Evolutionary conservation across 2,113 vertebrate species (phyloP).

Genomic region (Monopterus albus): DNA sequence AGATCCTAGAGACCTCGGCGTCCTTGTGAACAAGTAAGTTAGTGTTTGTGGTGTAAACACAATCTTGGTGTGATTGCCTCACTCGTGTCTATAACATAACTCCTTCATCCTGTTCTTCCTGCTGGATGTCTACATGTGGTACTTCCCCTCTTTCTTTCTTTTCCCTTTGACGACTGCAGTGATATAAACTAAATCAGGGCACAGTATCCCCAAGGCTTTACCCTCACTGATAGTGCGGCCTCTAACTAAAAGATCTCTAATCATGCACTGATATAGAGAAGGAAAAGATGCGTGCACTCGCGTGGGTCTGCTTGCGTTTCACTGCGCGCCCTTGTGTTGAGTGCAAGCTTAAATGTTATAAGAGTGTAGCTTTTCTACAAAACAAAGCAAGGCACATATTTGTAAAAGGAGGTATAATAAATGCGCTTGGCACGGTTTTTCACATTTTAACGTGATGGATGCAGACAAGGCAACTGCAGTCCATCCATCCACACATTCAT

Average conservation of each 20-base stretch:
- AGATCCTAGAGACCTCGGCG: constrained; percentile 47
- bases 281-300: constrained; percentile 34
- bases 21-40: constrained; percentile 77
- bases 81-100: background rate
- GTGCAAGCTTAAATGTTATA: constrained; percentile 7
- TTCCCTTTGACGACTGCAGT: background rate
- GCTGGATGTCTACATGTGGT: constrained; percentile 10
- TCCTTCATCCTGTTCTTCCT: background rate
- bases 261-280: constrained; percentile 39
- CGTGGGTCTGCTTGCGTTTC: constrained; percentile 37
- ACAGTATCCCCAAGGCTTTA: background rate
- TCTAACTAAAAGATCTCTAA: constrained; percentile 39
- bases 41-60: constrained; percentile 33
- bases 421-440: background rate
- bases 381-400: background rate
- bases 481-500: background rate
- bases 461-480: constrained; percentile 1
- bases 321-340: constrained; percentile 55
- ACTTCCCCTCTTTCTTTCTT: background rate
- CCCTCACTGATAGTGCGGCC: constrained; percentile 27
- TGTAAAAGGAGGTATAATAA: background rate
- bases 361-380: background rate
- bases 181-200: constrained; percentile 11
- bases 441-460: background rate
- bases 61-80: background rate